These are phyloP conservation scores for Hippocampus kuda DNA, from an alignment of 2,797 vertebrate genomes.

Conservation along the genomic window DNA sequence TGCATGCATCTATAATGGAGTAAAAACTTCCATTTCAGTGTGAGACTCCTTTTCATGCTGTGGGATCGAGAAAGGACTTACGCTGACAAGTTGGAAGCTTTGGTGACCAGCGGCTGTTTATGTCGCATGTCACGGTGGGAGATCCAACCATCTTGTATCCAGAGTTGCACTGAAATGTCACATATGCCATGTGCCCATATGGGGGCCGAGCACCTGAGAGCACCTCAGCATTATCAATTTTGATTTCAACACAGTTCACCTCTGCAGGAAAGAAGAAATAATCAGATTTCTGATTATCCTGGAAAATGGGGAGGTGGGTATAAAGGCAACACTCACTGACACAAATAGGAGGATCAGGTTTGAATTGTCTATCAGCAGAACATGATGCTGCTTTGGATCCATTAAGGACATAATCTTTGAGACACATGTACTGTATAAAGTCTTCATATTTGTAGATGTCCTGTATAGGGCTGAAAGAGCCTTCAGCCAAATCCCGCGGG, in stretches of 20 bases:
- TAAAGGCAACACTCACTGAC: constrained; percentile 18
- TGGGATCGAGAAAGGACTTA: constrained; percentile 27
- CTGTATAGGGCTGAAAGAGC: rapidly evolving
- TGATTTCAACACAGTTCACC: constrained; percentile 4
- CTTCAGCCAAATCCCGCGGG: rapidly evolving
- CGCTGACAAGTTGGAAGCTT: constrained; percentile 32
- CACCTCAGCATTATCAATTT: rapidly evolving
- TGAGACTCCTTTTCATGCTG: background rate
- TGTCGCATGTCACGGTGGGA: background rate
- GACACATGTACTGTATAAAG: constrained; percentile 11
- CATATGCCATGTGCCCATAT: background rate
- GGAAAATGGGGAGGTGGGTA: background rate
- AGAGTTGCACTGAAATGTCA: constrained; percentile 8
- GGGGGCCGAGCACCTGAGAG: constrained; percentile 2
- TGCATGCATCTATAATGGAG: too few species aligned
- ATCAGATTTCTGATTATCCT: background rate
- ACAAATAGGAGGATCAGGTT: constrained; percentile 29
- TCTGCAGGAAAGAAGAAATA: constrained; percentile 16
- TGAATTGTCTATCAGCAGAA: constrained; percentile 3
- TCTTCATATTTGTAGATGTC: rapidly evolving
- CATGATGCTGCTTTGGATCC: background rate
- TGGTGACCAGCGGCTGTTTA: constrained; percentile 31
- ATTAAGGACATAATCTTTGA: rapidly evolving
- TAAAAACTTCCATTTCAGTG: background rate
- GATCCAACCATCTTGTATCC: constrained; percentile 3